Evolutionary conservation across 1,140 invertebrate species (phyloP).

Genomic region (Nebria ingens): DNA sequence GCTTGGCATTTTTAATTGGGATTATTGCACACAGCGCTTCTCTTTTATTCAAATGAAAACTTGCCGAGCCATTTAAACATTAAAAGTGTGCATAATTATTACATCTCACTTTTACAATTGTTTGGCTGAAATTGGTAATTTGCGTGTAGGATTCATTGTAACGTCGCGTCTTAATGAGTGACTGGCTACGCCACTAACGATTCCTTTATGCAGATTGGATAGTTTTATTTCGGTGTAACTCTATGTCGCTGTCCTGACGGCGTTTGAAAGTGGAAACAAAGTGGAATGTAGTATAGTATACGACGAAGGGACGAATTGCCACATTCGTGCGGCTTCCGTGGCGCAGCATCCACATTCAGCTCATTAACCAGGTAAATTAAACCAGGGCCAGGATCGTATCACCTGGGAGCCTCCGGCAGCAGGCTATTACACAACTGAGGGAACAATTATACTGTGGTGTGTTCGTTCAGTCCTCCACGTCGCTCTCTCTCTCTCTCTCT

Average conservation of each 20-base stretch:
- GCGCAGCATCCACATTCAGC: constrained; percentile 24
- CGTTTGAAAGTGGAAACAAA: not conserved
- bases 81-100: constrained; percentile 36
- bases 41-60: constrained; percentile 33
- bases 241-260: not conserved
- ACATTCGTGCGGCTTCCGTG: not conserved
- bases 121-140: constrained; percentile 32
- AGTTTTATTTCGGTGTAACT: not conserved
- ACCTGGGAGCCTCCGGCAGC: constrained; percentile 26
- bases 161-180: constrained; percentile 18
- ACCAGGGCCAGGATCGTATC: constrained; percentile 21
- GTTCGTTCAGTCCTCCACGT: constrained; percentile 11
- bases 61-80: constrained; percentile 21
- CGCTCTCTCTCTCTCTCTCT: not conserved
- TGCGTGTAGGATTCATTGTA: constrained; percentile 31
- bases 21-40: constrained; percentile 30
- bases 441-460: constrained; percentile 24
- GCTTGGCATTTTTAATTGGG: constrained; percentile 34
- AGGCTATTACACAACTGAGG: constrained; percentile 19
- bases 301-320: no score
- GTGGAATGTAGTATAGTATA: no score
- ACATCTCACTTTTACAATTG: constrained; percentile 21
- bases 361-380: constrained; percentile 35
- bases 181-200: not conserved
- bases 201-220: constrained; percentile 4